Conservation (phyloP, 2,888 invertebrate genomes). For the Drosophila bunnanda region DNA sequence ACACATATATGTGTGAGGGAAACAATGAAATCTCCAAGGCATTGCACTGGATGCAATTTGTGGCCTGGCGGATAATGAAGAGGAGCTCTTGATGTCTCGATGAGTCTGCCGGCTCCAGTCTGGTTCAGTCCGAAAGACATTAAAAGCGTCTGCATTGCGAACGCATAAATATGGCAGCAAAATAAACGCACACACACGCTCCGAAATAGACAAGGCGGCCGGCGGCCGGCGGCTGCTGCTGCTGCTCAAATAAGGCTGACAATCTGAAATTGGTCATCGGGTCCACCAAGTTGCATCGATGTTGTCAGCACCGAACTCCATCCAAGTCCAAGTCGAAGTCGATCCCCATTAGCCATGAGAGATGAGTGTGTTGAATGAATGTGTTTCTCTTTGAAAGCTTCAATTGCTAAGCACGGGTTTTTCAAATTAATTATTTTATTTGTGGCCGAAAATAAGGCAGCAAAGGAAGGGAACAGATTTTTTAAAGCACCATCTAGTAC, state of each 20-base stretch:
- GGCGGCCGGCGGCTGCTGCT: background rate
- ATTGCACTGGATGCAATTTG: constrained; percentile 50
- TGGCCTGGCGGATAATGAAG: constrained; percentile 49
- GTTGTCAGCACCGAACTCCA: constrained; percentile 11
- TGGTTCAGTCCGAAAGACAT: constrained; percentile 55
- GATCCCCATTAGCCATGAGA: constrained; percentile 36
- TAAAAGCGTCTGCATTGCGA: constrained; percentile 74
- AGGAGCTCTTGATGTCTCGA: constrained; percentile 26
- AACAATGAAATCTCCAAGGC: constrained; percentile 45
- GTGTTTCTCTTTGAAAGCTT: background rate
- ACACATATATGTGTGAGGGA: constrained; percentile 3
- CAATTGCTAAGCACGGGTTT: background rate
- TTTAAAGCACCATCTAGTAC: background rate
- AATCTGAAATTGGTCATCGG: constrained; percentile 44
- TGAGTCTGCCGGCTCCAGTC: constrained; percentile 27
- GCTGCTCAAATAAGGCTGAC: constrained; percentile 43
- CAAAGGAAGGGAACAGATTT: background rate
- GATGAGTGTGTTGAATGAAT: constrained; percentile 37
- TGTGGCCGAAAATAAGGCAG: background rate
- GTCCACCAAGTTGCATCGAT: constrained; percentile 38
- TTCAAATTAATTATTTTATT: background rate
- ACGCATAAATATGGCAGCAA: constrained; percentile 70
- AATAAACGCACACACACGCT: constrained; percentile 37
- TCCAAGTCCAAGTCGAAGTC: constrained; percentile 6
- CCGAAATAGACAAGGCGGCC: constrained; percentile 16